A percentile compares a stretch with the other conserved stretches of the same genome.
Evolutionary conservation across 1,140 invertebrate genomes (phyloP).

Genomic region (Acromyrmex echinatior): DNA sequence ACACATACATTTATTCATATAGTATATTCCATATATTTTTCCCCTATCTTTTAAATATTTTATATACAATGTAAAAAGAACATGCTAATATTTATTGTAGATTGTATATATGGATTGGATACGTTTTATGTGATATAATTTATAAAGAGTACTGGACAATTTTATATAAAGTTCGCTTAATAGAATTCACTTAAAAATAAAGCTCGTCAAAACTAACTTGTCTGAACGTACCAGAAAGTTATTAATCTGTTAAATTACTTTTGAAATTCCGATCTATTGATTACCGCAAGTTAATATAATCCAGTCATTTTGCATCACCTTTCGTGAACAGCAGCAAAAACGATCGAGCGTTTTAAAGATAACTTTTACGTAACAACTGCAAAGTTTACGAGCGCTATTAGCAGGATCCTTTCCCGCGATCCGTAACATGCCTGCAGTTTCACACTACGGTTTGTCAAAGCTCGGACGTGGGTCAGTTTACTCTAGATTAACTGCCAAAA

Average conservation of each 20-base stretch:
- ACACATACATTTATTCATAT: not conserved
- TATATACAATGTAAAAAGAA: not conserved
- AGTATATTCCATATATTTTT: not conserved
- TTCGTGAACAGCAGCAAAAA: not conserved
- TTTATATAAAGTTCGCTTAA: too few relatives aligned
- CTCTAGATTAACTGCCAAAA: constrained; percentile 50
- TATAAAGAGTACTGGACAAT: not conserved
- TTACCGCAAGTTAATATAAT: constrained; percentile 17
- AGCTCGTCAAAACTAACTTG: not conserved
- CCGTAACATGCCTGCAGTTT: constrained; percentile 26
- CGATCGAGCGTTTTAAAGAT: not conserved
- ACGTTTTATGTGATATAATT: not conserved
- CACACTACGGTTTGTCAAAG: constrained; percentile 53
- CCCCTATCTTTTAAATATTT: constrained; percentile 1
- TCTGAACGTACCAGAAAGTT: not conserved
- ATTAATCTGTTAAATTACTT: constrained; percentile 36
- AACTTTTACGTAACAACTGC: constrained; percentile 16
- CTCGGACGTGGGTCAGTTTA: constrained; percentile 38
- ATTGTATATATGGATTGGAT: not conserved
- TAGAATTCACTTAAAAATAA: not conserved
- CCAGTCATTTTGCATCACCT: constrained; percentile 29
- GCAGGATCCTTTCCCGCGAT: not conserved
- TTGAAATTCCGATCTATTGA: constrained; percentile 11
- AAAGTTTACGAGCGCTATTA: constrained; percentile 44
- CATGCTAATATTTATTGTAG: not conserved